Evolutionary conservation across 2,888 invertebrate species (phyloP), one percentile per base, ranked within the genome.

Genomic region (Microctonus aethiopoides): DNA sequence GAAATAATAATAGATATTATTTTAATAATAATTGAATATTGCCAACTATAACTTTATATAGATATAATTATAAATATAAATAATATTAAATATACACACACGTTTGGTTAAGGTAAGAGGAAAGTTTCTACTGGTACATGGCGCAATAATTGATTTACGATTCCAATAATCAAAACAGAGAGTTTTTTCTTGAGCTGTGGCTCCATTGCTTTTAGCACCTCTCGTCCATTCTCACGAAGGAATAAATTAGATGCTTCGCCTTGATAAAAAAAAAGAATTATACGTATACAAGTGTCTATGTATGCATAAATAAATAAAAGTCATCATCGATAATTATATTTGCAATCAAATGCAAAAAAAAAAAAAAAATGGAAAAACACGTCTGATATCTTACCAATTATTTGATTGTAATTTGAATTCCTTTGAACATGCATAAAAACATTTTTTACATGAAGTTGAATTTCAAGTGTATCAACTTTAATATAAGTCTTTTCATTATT

Each of bases 161-260:
- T 90, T 70, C 88, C 89, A 73, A 89, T 88, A 81, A 92, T 92
- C 56, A 92, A 88, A 16, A 83, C 84, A 1, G 92, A 90, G 67
- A 93, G 83, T 83, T 92, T 92, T 79, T 88, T 89, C 76, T 90
- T 90, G 72, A 93, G 84, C 79, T 92, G 92, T 0, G 91, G 90
- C 79, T 90, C 89, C 92, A 93, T 93, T 5, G 89, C 89, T 79
- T 91, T 91, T 70, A 92, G 84, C 0, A 93, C 92, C 84, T 92
- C 90, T 71, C 90, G 89, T 0, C 92, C 92, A 79, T 92, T 92
- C 79, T 92, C 92, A 62, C 90, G 88, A 36, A 93, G 88, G 80
- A 93, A 93, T 60, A 92, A 87, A 82, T 93, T 93, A 7, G 91
- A 92, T 13, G 92, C 92, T 84, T 92, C 91, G 75, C 91, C 92